Evolutionary conservation across 2,888 invertebrate genomes (phyloP), one percentile per base, ranked within the genome.

Genomic region (Spicauda simplicius): DNA sequence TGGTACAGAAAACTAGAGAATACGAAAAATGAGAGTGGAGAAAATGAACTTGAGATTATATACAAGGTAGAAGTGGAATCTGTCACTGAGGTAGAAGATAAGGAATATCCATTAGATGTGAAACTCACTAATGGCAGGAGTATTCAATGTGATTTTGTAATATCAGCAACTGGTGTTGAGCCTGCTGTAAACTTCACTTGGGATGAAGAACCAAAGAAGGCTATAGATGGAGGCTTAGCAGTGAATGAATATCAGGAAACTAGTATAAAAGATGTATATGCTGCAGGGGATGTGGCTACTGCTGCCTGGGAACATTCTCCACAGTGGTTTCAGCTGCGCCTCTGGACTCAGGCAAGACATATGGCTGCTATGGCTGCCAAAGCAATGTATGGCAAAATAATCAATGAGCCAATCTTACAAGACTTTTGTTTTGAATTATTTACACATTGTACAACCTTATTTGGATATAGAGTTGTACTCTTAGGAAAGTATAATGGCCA

Each of bases 341-440:
- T 99, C 45, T 99, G 99, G 99, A 98, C 98, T 0, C 99, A 99
- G 90, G 99, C 99, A 0, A 93, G 98, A 64, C 99, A 99, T 89
- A 99, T 99, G 99, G 99, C 99, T 11, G 95, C 95, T 64, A 98
- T 98, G 94, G 98, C 97, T 25, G 99, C 98, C 0, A 97, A 97
- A 84, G 96, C 97, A 68, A 99, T 99, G 97, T 94, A 95, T 70
- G 95, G 95, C 0, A 88, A 88, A 71, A 80, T 94, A 8, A 93
- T 87, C 12, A 91, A 94, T 8, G 95, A 97, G 86, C 93, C 94
- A 72, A 94, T 97, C 14, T 89, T 96, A 66, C 97, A 97, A 88
- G 99, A 99, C 86, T 98, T 99, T 85, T 98, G 98, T 84, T 99
- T 99, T 91, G 99, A 99, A 90, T 88, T 99, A 45, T 99, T 99